Evolutionary conservation across 2,113 vertebrate genomes (phyloP).

Genomic region (Dipodomys merriami): DNA sequence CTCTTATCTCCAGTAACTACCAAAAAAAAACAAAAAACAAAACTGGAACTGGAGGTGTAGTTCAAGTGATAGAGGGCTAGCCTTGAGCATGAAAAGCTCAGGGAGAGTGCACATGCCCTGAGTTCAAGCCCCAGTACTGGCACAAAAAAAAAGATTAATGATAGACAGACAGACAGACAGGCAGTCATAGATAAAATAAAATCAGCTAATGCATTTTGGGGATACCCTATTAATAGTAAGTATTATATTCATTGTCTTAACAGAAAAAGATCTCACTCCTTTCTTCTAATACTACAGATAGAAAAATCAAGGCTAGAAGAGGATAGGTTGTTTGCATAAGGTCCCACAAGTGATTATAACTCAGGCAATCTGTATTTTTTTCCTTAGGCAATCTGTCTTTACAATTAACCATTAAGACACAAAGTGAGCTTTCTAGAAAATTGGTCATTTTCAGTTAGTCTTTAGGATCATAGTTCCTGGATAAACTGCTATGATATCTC

Average conservation of each 20-base stretch:
- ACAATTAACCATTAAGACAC: background rate
- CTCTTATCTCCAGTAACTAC: too few species aligned
- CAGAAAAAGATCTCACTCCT: background rate
- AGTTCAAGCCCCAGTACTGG: too few species aligned
- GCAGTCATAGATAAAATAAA: background rate
- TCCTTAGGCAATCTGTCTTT: background rate
- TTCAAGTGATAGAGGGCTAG: too few species aligned
- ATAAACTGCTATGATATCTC: conserved; percentile 49
- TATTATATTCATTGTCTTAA: conserved; percentile 13
- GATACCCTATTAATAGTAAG: conserved; percentile 23
- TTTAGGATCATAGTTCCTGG: conserved; percentile 49
- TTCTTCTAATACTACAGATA: conserved; percentile 25
- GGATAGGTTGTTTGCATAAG: background rate
- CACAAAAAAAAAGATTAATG: too few species aligned
- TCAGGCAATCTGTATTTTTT: background rate
- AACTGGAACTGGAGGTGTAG: too few species aligned
- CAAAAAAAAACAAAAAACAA: too few species aligned
- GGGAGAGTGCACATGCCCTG: too few species aligned
- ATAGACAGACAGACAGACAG: too few species aligned
- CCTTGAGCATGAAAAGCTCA: too few species aligned
- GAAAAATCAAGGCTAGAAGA: background rate
- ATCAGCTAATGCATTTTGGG: conserved; percentile 12
- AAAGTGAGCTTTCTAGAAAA: conserved; percentile 29
- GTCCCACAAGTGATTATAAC: background rate
- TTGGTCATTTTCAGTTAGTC: conserved; percentile 10